Percentiles rank a stretch among this genome's conserved stretches.
Evolutionary conservation across 1,140 invertebrate species (phyloP).

Genomic region (Lysiphlebus fabarum): DNA sequence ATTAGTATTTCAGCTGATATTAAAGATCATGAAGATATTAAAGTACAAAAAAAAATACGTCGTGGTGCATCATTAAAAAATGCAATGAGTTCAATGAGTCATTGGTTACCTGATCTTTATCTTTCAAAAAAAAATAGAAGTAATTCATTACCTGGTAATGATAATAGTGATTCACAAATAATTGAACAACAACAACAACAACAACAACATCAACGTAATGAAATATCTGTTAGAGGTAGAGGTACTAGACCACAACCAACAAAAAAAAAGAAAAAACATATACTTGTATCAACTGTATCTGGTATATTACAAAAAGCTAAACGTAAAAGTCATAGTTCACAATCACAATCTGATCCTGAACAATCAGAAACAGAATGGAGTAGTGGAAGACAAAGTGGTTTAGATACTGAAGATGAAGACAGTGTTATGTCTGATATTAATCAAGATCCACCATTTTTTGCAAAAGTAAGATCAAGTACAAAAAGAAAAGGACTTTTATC

Average conservation of each 20-base stretch:
- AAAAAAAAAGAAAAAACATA: constrained; percentile 73
- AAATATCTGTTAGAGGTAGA: constrained; percentile 26
- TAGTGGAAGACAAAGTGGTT: constrained; percentile 62
- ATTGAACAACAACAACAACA: constrained; percentile 47
- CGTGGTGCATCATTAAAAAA: constrained; percentile 70
- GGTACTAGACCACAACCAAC: constrained; percentile 36
- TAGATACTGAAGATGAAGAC: constrained; percentile 67
- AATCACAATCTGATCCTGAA: constrained; percentile 72
- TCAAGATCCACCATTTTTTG: constrained; percentile 62
- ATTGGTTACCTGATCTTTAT: constrained; percentile 78
- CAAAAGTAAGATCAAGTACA: constrained; percentile 59
- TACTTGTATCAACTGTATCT: constrained; percentile 74
- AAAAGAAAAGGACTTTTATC: constrained; percentile 51
- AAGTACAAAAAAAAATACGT: constrained; percentile 65
- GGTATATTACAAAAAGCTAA: constrained; percentile 77
- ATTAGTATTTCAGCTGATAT: constrained; percentile 71
- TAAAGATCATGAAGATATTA: constrained; percentile 60
- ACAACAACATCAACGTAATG: constrained; percentile 32
- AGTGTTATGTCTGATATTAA: constrained; percentile 66
- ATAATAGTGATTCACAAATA: constrained; percentile 54
- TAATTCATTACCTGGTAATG: constrained; percentile 72
- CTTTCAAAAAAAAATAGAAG: constrained; percentile 74
- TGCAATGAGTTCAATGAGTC: constrained; percentile 76
- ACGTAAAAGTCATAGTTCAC: constrained; percentile 59
- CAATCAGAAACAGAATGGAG: constrained; percentile 76